phyloP scores from a whole-genome alignment of 1,140 invertebrate species.

The Caenorhabditis tropicalis region DNA sequence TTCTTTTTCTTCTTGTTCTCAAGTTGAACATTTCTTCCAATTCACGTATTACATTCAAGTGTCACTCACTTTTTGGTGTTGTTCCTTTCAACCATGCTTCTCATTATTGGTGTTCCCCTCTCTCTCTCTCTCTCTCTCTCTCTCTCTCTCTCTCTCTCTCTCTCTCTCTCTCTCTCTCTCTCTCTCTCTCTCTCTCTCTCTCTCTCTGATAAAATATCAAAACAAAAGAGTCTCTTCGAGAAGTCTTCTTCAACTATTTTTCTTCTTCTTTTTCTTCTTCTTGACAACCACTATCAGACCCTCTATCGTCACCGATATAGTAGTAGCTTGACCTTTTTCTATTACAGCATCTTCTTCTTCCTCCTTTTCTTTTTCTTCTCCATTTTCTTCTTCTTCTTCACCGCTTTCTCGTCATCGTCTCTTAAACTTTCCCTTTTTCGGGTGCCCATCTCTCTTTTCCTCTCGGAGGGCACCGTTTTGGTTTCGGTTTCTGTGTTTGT shows the following conservation, averaged over 20 bases:
- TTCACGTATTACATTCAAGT: neutral
- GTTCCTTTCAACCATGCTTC: too few species aligned
- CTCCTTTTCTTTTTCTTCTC: neutral
- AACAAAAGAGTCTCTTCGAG: neutral
- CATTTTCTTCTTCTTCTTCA: neutral
- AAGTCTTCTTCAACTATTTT: neutral
- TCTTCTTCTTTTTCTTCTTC: conserved; percentile 4
- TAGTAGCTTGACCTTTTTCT: conserved; percentile 36
- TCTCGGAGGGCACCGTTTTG: conserved; percentile 33
- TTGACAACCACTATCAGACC: neutral
- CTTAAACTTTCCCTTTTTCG: conserved; percentile 25
- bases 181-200: neutral
- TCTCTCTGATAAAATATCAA: conserved; percentile 27
- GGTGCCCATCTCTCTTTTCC: neutral
- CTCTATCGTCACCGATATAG: conserved; percentile 15
- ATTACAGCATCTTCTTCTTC: conserved; percentile 11
- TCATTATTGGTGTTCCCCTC: too few species aligned
- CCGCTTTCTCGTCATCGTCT: neutral
- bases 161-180: neutral
- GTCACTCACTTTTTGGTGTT: too few species aligned
- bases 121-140: too few species aligned
- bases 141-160: too few species aligned
- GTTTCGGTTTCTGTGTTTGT: conserved; percentile 36
- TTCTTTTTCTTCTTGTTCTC: too few species aligned
- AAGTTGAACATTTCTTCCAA: neutral